Conservation (phyloP, 2,797 vertebrate species). For the Staurois parvus region DNA sequence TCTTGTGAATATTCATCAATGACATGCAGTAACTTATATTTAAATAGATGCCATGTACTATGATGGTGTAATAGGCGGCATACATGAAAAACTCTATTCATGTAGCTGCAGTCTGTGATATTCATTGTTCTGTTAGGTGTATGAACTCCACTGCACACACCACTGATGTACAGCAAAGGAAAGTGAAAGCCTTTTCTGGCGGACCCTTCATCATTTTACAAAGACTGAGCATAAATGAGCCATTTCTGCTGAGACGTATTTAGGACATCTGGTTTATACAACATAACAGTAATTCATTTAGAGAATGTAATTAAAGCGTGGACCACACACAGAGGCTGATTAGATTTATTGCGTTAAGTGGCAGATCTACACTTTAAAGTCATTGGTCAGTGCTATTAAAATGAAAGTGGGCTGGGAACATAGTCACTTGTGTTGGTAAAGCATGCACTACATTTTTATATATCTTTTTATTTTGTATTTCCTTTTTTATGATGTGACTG, state of each 20-base stretch:
- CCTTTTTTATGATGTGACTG: not conserved
- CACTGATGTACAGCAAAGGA: constrained; percentile 23
- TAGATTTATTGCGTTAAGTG: constrained; percentile 60
- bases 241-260: constrained; percentile 36
- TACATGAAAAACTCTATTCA: not conserved
- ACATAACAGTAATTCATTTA: constrained; percentile 59
- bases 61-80: not conserved
- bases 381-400: constrained; percentile 56
- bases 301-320: constrained; percentile 48
- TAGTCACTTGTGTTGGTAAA: constrained; percentile 24
- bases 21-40: not conserved
- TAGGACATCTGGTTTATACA: constrained; percentile 62
- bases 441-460: constrained; percentile 15
- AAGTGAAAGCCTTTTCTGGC: constrained; percentile 50
- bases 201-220: constrained; percentile 52
- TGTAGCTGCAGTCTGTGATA: not conserved
- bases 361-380: constrained; percentile 59
- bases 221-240: constrained; percentile 40
- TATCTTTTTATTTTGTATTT: not conserved
- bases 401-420: not conserved
- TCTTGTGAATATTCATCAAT: too few species aligned
- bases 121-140: constrained; percentile 5
- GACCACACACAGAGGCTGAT: constrained; percentile 59
- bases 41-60: not conserved
- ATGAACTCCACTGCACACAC: not conserved